Conservation (phyloP, 2,888 invertebrate species). For the Temnothorax rugatulus region DNA sequence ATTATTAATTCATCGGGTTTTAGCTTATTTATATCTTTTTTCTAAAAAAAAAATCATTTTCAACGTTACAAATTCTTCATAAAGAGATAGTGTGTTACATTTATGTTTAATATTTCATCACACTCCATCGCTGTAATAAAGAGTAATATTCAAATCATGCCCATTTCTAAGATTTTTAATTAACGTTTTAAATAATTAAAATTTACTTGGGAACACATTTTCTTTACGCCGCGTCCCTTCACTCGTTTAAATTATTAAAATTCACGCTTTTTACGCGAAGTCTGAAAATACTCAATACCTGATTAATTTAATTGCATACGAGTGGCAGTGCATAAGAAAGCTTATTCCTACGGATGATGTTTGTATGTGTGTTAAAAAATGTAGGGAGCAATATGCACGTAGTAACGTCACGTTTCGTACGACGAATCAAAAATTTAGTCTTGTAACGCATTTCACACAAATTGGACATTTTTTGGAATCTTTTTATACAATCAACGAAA, state of each 20-base stretch:
- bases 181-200: not conserved
- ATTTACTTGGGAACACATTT: not conserved
- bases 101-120: conserved; percentile 9
- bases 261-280: conserved; percentile 65
- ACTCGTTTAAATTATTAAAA: conserved; percentile 34
- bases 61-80: not conserved
- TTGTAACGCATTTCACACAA: conserved; percentile 8
- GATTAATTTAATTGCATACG: conserved; percentile 72
- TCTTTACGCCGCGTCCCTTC: not conserved
- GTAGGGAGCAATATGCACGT: conserved; percentile 69
- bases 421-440: conserved; percentile 60
- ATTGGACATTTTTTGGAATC: not conserved
- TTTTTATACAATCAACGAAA: not conserved
- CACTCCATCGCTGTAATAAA: not conserved
- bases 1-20: conserved; percentile 23
- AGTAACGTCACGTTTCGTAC: conserved; percentile 68
- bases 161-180: conserved; percentile 6
- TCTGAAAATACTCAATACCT: conserved; percentile 79
- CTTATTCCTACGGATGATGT: conserved; percentile 68
- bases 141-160: not conserved
- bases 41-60: not conserved
- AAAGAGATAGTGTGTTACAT: not conserved
- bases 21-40: conserved; percentile 38
- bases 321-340: conserved; percentile 69
- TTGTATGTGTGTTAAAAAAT: conserved; percentile 70